Percentiles rank a stretch among this genome's conserved stretches.
phyloP scores from a whole-genome alignment of 2,888 invertebrate genomes.

The Phymatocera aterrima region DNA sequence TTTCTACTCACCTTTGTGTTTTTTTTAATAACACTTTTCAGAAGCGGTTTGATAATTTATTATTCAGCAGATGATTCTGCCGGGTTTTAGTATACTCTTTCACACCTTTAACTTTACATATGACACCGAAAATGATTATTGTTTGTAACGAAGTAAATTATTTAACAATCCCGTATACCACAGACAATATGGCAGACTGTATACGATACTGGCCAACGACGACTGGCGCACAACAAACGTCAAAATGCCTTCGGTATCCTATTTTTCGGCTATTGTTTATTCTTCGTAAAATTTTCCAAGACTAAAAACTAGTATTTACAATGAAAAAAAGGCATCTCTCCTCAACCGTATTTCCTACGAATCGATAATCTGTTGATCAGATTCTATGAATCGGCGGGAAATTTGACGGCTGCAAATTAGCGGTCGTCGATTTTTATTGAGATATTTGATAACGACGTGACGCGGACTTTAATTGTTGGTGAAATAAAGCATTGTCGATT shows the following conservation, averaged over 20 bases:
- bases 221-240: conserved; percentile 59
- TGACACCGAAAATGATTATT: conserved; percentile 11
- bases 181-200: conserved; percentile 62
- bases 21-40: neutral
- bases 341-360: neutral
- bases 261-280: conserved; percentile 56
- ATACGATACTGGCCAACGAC: conserved; percentile 55
- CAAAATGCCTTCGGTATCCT: conserved; percentile 52
- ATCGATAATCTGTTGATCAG: neutral
- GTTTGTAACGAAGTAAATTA: conserved; percentile 49
- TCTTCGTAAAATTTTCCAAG: neutral
- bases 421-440: neutral
- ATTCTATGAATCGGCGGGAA: conserved; percentile 7
- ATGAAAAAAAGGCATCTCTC: neutral
- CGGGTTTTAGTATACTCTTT: neutral
- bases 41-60: neutral
- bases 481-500: neutral
- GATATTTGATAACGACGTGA: neutral
- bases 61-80: neutral
- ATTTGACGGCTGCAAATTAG: neutral
- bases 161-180: conserved; percentile 51
- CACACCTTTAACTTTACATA: neutral
- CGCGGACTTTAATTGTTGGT: neutral
- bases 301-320: neutral
- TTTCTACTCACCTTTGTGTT: conserved; percentile 39